phyloP scores from a whole-genome alignment of 2,113 vertebrate genomes.

The Acrocephalus kingi region DNA sequence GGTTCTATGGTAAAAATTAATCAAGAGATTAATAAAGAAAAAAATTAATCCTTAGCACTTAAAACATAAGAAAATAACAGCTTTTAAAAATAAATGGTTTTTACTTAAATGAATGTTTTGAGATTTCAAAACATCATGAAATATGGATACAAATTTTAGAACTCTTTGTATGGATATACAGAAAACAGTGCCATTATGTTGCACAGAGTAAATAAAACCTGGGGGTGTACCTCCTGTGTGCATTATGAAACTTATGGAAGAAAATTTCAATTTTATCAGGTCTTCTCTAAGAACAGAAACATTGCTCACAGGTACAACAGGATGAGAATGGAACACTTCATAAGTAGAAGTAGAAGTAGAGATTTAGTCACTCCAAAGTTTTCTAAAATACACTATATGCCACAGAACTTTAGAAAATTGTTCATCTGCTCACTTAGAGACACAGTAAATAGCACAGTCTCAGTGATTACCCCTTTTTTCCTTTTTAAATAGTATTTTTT shows the following conservation, averaged over 20 bases:
- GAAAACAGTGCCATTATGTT: background rate
- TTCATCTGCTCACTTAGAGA: background rate
- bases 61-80: background rate
- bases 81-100: background rate
- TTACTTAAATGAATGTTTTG: background rate
- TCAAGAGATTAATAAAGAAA: background rate
- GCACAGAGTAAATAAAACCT: background rate
- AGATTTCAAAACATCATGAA: background rate
- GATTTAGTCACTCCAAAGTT: background rate
- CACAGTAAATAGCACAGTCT: background rate
- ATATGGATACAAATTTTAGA: background rate
- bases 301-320: background rate
- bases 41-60: background rate
- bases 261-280: background rate
- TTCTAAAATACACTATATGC: background rate
- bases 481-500: background rate
- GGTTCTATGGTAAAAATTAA: slow-evolving; percentile 68
- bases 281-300: background rate
- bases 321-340: background rate
- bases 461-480: background rate
- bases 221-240: background rate
- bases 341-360: background rate
- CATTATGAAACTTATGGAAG: background rate
- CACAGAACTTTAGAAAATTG: background rate
- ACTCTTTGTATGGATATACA: background rate